A percentile compares a stretch with the other conserved stretches of the same genome.
These are phyloP conservation scores for Thinocorus orbignyianus DNA, from an alignment of 2,113 vertebrate species.

Conservation along the genomic window DNA sequence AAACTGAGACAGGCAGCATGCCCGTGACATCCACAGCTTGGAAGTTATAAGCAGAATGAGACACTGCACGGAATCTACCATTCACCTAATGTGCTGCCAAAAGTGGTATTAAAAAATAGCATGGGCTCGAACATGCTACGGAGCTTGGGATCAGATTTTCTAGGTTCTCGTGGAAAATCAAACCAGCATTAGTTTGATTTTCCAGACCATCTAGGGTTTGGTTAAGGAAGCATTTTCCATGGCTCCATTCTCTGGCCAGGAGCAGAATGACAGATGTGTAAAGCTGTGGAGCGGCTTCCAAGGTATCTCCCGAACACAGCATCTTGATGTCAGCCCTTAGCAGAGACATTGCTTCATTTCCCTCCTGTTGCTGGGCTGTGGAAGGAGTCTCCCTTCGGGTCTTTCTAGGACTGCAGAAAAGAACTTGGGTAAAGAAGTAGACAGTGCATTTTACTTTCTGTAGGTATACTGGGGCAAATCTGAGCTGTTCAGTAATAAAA, in stretches of 20 bases:
- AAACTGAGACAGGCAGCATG: neutral
- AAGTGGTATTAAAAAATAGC: neutral
- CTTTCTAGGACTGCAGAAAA: neutral
- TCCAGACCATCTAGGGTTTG: conserved; percentile 37
- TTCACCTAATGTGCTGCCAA: conserved; percentile 26
- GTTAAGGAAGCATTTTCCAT: conserved; percentile 22
- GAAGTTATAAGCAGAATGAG: conserved; percentile 11
- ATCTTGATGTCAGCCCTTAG: neutral
- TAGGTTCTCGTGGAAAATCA: conserved; percentile 42
- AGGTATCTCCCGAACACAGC: neutral
- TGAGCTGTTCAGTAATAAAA: neutral
- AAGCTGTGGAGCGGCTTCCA: neutral
- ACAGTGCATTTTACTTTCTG: neutral
- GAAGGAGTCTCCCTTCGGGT: neutral
- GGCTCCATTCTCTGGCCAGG: conserved; percentile 13
- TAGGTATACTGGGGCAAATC: neutral
- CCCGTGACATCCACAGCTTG: neutral
- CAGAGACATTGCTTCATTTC: neutral
- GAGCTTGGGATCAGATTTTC: conserved; percentile 42
- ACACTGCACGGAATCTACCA: neutral
- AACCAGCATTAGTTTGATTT: conserved; percentile 44
- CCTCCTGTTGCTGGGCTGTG: neutral
- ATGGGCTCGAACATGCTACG: neutral
- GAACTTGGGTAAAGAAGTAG: neutral
- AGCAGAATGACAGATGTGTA: conserved; percentile 22